Conservation (phyloP, 2,113 vertebrate genomes). For the Cebus imitator region DNA sequence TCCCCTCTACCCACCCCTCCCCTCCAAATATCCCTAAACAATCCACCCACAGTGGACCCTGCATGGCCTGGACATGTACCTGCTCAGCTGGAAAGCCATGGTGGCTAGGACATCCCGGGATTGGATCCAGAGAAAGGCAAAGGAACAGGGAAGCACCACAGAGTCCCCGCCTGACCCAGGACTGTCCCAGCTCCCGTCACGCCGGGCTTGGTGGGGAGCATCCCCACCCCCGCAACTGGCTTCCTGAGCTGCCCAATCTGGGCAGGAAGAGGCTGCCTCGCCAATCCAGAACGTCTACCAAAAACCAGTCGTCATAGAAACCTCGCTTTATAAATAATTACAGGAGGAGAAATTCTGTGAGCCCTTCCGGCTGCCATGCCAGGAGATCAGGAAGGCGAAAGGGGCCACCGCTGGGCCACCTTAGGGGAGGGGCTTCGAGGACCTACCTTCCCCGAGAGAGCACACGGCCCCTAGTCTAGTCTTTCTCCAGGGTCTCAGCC, state of each 20-base stretch:
- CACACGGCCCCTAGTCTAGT: background rate
- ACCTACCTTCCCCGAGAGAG: background rate
- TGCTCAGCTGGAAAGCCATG: slow-evolving; percentile 76
- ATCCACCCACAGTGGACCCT: background rate
- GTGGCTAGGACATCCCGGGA: background rate
- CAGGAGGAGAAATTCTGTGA: background rate
- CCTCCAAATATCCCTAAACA: no score
- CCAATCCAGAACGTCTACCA: background rate
- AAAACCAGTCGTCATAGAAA: slow-evolving; percentile 56
- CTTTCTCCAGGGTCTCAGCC: background rate
- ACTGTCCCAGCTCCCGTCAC: background rate
- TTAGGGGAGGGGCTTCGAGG: accelerated
- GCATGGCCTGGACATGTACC: slow-evolving; percentile 59
- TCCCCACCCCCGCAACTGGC: background rate
- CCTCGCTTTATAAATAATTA: background rate
- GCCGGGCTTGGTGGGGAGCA: background rate
- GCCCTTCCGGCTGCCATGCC: background rate
- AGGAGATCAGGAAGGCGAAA: background rate
- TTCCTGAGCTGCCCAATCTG: slow-evolving; percentile 16
- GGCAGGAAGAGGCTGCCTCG: background rate
- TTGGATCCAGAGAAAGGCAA: background rate
- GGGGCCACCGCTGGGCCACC: background rate
- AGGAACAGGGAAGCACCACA: background rate
- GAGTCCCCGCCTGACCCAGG: background rate
- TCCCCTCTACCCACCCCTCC: background rate